Percentiles rank a stretch among this genome's conserved stretches.
Conservation (phyloP, 2,888 invertebrate genomes). For the Leptopilina syphax region DNA sequence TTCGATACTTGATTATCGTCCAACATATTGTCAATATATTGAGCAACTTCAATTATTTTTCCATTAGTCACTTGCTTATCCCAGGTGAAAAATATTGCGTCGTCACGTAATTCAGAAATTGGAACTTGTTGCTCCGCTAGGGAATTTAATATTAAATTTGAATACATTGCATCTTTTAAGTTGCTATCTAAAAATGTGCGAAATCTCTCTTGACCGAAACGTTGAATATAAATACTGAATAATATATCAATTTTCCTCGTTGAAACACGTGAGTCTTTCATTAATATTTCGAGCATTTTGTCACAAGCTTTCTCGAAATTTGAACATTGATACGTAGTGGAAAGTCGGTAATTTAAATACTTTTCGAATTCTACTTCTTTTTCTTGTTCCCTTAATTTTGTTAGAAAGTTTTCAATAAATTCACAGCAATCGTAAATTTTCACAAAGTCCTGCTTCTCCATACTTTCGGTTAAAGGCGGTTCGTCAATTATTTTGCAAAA, state of each 20-base stretch:
- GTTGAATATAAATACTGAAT: slow-evolving; percentile 75
- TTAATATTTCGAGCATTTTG: slow-evolving; percentile 76
- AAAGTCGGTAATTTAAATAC: slow-evolving; percentile 77
- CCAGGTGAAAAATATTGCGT: slow-evolving; percentile 68
- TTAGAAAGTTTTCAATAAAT: slow-evolving; percentile 79
- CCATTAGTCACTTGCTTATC: slow-evolving; percentile 66
- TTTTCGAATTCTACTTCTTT: slow-evolving; percentile 75
- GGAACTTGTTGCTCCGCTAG: slow-evolving; percentile 62
- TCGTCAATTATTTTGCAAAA: slow-evolving; percentile 68
- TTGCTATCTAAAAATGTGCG: slow-evolving; percentile 68
- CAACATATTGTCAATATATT: slow-evolving; percentile 69
- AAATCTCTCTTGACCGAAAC: slow-evolving; percentile 75
- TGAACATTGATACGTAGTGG: slow-evolving; percentile 62
- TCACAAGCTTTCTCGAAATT: slow-evolving; percentile 77
- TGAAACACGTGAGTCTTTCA: slow-evolving; percentile 70
- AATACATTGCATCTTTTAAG: slow-evolving; percentile 61
- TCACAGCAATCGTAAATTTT: slow-evolving; percentile 79
- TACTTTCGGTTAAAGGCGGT: slow-evolving; percentile 77
- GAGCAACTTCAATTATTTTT: slow-evolving; percentile 62
- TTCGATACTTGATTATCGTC: slow-evolving; percentile 67
- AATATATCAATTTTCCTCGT: slow-evolving; percentile 74
- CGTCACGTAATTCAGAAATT: slow-evolving; percentile 61
- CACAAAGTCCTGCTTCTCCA: slow-evolving; percentile 77
- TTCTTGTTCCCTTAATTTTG: slow-evolving; percentile 73
- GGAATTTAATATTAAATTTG: slow-evolving; percentile 63